Base-by-base conservation (phyloP, 35 echinoderm and acorn worm genomes). In the Holothuria glaberrima region DNA sequence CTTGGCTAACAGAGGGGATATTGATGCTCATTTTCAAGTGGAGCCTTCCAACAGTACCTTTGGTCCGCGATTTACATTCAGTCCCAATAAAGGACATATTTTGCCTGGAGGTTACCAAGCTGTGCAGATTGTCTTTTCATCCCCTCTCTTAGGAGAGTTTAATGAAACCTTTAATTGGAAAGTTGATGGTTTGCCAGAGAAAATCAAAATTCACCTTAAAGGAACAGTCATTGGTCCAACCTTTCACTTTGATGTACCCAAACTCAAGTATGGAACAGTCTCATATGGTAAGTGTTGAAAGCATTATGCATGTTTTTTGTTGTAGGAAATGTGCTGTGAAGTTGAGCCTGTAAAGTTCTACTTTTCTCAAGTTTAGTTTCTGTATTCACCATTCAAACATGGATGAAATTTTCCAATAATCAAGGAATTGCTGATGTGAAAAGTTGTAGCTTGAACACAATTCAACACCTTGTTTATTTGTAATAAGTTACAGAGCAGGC, bases 161-260 rank as follows among this genome's bases (percentile, higher is more conserved):
- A 60, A 95, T 71, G 97, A 99, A 61, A 88, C 89, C 20, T 99
- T 99, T 82, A 86, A 77, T 67, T 99, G 91, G 73, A 59, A 48
- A 20, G 93, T 99, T 71, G 88, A 93, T 34, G 97, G 97, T 13
- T 68, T 92, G 16, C 97, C 97, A 68, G 70, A 71, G 28, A 92
- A 93, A 82, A 89, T 95, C 22, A 87, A 94, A 48, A 66, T 99
- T 44, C 81, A 93, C 89, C 93, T 95, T 88, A 99, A 86, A 71
- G 97, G 97, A 30, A 88, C 84, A 25, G 97, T 99, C 45, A 99
- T 99, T 72, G 97, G 97, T 25, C 97, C 97, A 33, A 99, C 97
- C 9, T 99, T 99, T 66, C 97, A 99, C 74, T 99, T 99, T 91
- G 97, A 99, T 88, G 75, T 93, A 18, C 97, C 93, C 10, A 92